Percentiles rank a stretch among this genome's conserved stretches.
These are phyloP conservation scores for Luperina testacea DNA, from an alignment of 2,888 invertebrate genomes.

Conservation along the genomic window DNA sequence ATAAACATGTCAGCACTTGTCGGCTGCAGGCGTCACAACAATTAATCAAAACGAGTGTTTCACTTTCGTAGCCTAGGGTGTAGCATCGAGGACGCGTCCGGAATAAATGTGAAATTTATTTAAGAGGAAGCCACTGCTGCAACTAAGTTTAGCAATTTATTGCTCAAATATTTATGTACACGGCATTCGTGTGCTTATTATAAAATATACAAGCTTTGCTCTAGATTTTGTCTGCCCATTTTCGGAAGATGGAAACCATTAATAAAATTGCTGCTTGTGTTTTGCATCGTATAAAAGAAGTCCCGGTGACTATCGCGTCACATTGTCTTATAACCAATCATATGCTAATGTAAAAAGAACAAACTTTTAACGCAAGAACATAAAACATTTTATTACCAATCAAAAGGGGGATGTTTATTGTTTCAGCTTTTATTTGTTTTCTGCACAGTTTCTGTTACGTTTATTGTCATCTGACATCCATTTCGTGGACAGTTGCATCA, in stretches of 20 bases:
- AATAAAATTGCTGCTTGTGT: neutral
- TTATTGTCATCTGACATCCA: constrained; percentile 71
- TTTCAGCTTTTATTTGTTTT: constrained; percentile 68
- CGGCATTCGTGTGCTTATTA: neutral
- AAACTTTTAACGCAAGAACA: neutral
- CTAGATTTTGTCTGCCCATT: too few species aligned
- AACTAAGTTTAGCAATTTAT: constrained; percentile 72
- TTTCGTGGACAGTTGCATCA: constrained; percentile 63
- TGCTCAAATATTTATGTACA: constrained; percentile 25
- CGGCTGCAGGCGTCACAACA: constrained; percentile 15
- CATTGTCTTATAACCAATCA: neutral
- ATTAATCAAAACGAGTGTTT: constrained; percentile 60
- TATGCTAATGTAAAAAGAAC: neutral
- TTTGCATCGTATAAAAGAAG: neutral
- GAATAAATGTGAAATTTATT: constrained; percentile 75
- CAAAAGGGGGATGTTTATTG: constrained; percentile 49
- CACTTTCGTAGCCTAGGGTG: constrained; percentile 53
- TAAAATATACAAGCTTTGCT: neutral
- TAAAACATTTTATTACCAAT: constrained; percentile 1
- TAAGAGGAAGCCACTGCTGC: constrained; percentile 67
- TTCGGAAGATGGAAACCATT: neutral
- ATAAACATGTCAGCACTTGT: constrained; percentile 13
- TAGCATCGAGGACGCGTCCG: constrained; percentile 8
- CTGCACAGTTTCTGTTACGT: constrained; percentile 54
- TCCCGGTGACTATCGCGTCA: too few species aligned